Evolutionary conservation across 2,797 vertebrate species (phyloP).

Genomic region (Trachurus trachurus): DNA sequence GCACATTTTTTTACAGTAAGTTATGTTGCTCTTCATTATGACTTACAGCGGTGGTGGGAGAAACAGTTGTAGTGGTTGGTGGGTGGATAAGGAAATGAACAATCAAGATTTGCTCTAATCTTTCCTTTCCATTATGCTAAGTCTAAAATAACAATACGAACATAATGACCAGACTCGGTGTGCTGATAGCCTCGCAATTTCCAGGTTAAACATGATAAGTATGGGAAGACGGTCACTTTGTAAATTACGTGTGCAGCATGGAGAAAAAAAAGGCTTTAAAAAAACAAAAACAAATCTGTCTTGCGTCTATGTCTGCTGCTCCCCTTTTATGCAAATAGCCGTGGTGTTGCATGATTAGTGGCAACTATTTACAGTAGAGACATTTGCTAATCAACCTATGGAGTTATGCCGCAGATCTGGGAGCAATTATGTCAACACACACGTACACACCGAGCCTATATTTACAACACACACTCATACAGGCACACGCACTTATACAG

Average conservation of each 20-base stretch:
- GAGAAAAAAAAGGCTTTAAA: constrained; percentile 8
- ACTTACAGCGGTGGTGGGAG: constrained; percentile 16
- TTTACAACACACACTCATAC: constrained; percentile 71
- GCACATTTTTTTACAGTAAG: neutral
- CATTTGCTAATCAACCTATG: constrained; percentile 86
- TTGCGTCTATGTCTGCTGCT: constrained; percentile 60
- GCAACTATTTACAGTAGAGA: constrained; percentile 87
- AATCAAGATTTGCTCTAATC: constrained; percentile 58
- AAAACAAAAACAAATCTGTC: constrained; percentile 28
- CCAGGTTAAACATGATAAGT: constrained; percentile 29
- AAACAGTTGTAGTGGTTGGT: constrained; percentile 7
- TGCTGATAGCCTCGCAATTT: constrained; percentile 33
- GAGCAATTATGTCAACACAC: constrained; percentile 84
- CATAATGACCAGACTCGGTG: constrained; percentile 13
- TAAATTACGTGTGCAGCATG: constrained; percentile 5
- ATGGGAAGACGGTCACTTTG: neutral
- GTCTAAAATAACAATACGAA: constrained; percentile 49
- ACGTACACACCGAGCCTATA: constrained; percentile 65
- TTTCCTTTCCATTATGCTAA: constrained; percentile 54
- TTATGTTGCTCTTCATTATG: neutral
- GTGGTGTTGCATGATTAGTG: constrained; percentile 83
- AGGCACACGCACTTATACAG: constrained; percentile 47
- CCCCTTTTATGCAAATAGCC: constrained; percentile 75
- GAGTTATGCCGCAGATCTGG: constrained; percentile 86
- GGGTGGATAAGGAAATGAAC: constrained; percentile 59